Conservation (phyloP, 2,113 vertebrate species). For the Embiotoca jacksoni region DNA sequence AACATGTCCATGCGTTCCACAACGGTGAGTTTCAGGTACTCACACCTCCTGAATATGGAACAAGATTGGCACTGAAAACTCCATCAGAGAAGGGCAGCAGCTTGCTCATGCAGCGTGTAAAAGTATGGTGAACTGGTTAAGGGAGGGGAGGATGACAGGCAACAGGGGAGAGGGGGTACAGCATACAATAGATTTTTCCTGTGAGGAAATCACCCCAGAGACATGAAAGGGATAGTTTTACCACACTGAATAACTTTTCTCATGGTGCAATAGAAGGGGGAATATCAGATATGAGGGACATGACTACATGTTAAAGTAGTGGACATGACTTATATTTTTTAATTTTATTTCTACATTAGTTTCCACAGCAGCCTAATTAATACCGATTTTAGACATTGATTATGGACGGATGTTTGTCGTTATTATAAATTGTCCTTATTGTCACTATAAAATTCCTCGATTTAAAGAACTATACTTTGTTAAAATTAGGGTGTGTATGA, state of each 20-base stretch:
- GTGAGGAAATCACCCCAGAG: conserved; percentile 23
- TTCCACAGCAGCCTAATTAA: not conserved
- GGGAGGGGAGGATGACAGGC: conserved; percentile 28
- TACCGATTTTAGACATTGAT: not conserved
- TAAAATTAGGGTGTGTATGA: too few species aligned
- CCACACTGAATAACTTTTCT: conserved; percentile 8
- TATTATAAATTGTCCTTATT: not conserved
- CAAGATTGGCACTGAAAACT: not conserved
- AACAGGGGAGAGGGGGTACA: conserved; percentile 17
- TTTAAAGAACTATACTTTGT: too few species aligned
- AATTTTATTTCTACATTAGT: not conserved
- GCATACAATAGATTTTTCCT: conserved; percentile 24
- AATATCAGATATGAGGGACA: conserved; percentile 3
- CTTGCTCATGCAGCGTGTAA: not conserved
- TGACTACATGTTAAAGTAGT: not conserved
- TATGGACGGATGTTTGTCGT: not conserved
- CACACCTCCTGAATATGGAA: conserved; percentile 15
- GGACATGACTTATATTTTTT: conserved; percentile 5
- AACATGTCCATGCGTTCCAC: not conserved
- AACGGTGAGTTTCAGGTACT: not conserved
- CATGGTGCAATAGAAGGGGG: not conserved
- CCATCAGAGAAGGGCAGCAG: not conserved
- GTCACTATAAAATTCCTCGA: too few species aligned
- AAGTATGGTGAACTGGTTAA: not conserved
- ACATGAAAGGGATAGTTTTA: conserved; percentile 33